Evolutionary conservation across 2,888 invertebrate genomes (phyloP).

Genomic region (Aricia artaxerxes): DNA sequence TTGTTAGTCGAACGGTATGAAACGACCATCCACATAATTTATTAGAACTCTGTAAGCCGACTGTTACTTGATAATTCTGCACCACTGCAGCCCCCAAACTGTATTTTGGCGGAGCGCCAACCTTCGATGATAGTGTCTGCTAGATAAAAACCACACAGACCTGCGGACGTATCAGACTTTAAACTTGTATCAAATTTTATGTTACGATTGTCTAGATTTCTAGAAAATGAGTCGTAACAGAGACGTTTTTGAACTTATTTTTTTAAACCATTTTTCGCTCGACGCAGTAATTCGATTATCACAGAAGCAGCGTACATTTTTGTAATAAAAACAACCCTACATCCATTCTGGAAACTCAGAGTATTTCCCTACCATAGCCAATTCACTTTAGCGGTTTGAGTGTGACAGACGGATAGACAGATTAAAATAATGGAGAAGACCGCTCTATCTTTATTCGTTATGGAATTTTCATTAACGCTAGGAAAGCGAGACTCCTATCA

Average conservation of each 20-base stretch:
- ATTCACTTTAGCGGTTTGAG: not conserved
- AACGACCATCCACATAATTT: constrained; percentile 19
- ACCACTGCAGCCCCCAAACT: constrained; percentile 48
- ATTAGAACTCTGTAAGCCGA: constrained; percentile 34
- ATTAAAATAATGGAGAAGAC: not conserved
- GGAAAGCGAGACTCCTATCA: not conserved
- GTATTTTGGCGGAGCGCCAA: constrained; percentile 62
- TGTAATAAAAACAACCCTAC: too few species aligned
- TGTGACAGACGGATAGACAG: not conserved
- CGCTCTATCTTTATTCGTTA: not conserved
- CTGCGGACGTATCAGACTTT: constrained; percentile 12
- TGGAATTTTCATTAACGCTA: not conserved
- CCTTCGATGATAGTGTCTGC: constrained; percentile 61
- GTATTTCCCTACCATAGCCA: not conserved
- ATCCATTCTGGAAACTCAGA: too few species aligned
- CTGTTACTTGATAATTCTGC: constrained; percentile 35
- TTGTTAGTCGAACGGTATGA: constrained; percentile 1
- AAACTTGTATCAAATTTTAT: not conserved
- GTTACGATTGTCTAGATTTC: constrained; percentile 2
- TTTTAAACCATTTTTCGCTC: not conserved
- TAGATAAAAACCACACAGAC: constrained; percentile 57
- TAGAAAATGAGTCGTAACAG: not conserved
- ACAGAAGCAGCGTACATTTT: too few species aligned
- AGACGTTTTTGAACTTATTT: not conserved
- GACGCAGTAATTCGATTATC: too few species aligned